These are phyloP conservation scores for Chelidonichthys spinosus DNA, from an alignment of 2,797 vertebrate species.

Conservation along the genomic window DNA sequence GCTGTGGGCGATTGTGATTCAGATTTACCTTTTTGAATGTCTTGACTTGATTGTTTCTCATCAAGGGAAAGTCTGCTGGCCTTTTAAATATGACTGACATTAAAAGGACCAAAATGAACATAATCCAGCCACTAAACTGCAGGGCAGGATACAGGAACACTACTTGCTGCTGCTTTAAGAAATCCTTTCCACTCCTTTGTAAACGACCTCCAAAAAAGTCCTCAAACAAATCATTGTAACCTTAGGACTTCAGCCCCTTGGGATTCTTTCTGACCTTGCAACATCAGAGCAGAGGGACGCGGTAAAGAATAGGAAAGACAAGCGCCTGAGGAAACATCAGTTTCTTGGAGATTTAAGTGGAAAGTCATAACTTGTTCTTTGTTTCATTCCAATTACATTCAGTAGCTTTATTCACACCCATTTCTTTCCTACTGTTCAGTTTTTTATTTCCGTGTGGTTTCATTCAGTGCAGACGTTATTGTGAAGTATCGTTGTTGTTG, in stretches of 20 bases:
- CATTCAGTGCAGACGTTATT: background rate
- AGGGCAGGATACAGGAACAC: background rate
- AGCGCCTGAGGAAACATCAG: background rate
- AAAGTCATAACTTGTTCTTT: constrained; percentile 11
- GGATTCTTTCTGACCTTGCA: constrained; percentile 9
- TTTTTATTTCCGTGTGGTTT: background rate
- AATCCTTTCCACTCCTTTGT: background rate
- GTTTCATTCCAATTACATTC: constrained; percentile 13
- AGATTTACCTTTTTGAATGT: constrained; percentile 42
- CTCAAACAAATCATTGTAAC: background rate
- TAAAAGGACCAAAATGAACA: constrained; percentile 9
- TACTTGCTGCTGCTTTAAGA: background rate
- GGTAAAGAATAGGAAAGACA: background rate
- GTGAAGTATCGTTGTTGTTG: constrained; percentile 1
- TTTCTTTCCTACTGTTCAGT: background rate
- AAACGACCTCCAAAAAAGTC: background rate
- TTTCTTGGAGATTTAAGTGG: constrained; percentile 1
- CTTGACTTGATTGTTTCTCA: constrained; percentile 14
- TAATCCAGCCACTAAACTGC: constrained; percentile 8
- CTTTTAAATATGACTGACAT: background rate
- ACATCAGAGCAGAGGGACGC: constrained; percentile 1
- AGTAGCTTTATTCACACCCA: background rate
- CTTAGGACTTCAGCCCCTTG: background rate
- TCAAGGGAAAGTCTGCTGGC: constrained; percentile 19
- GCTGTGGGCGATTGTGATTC: constrained; percentile 24